Evolutionary conservation across 2,888 invertebrate species (phyloP).

Genomic region (Lamellibrachia satsuma): DNA sequence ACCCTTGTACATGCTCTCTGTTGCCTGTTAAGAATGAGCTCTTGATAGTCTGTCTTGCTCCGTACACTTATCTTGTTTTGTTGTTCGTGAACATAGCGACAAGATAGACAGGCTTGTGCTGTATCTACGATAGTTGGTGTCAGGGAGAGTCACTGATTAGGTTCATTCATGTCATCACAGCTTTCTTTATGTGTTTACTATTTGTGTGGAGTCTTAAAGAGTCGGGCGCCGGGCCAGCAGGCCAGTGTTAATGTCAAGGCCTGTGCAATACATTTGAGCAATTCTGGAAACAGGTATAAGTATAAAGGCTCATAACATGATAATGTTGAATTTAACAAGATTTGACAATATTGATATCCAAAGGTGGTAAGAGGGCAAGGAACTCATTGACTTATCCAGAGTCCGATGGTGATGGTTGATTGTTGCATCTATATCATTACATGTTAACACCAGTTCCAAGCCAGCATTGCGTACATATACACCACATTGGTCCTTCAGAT

Average conservation of each 20-base stretch:
- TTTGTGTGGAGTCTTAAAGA: neutral
- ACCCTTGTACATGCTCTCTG: neutral
- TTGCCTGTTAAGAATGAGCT: neutral
- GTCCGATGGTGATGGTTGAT: neutral
- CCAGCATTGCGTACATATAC: neutral
- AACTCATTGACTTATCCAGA: too few species aligned
- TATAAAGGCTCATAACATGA: too few species aligned
- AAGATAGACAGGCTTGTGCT: neutral
- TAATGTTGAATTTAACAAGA: too few species aligned
- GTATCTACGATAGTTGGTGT: neutral
- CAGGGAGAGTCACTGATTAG: neutral
- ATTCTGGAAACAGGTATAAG: too few species aligned
- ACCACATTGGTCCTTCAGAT: neutral
- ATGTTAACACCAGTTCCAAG: neutral
- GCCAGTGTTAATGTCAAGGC: too few species aligned
- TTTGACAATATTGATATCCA: too few species aligned
- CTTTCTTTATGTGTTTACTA: neutral
- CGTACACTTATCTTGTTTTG: neutral
- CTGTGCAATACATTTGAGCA: too few species aligned
- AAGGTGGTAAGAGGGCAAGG: too few species aligned
- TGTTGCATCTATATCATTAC: neutral
- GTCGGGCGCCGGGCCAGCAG: too few species aligned
- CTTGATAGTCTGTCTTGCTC: neutral
- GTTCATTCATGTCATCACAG: neutral
- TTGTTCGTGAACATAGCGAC: neutral